These are phyloP conservation scores for Hetaerina titia DNA, from an alignment of 2,888 invertebrate species.

Conservation along the genomic window DNA sequence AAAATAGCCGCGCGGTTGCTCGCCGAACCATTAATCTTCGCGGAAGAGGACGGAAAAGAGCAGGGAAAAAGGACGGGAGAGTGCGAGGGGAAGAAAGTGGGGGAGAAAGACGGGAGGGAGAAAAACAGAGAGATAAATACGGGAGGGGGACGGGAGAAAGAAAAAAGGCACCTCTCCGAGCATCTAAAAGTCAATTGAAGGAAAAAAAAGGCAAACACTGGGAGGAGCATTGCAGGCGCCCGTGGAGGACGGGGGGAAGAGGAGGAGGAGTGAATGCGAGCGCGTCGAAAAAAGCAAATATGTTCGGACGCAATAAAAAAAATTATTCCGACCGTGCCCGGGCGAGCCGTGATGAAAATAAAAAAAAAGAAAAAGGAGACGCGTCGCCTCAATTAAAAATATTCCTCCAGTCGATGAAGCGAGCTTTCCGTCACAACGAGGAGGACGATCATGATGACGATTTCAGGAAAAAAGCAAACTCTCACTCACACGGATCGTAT, in stretches of 20 bases:
- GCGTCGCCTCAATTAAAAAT: background rate
- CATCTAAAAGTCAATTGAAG: slow-evolving; percentile 32
- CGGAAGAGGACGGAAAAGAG: background rate
- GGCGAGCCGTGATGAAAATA: background rate
- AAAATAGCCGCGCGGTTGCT: background rate
- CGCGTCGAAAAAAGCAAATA: background rate
- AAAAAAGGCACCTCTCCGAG: background rate
- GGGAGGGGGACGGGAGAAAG: background rate
- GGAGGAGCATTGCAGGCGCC: background rate
- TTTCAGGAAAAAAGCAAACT: background rate
- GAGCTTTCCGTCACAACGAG: background rate
- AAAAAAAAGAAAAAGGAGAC: background rate
- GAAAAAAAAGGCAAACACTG: background rate
- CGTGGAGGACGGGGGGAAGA: background rate
- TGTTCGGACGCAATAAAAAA: background rate
- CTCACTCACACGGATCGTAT: background rate
- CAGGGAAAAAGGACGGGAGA: background rate
- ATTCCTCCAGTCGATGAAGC: background rate
- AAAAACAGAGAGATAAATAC: background rate
- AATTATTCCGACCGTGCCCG: background rate
- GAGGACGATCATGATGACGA: too few relatives aligned
- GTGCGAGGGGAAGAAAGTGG: background rate
- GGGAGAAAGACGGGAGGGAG: background rate
- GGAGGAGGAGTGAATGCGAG: background rate
- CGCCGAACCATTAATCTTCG: slow-evolving; percentile 31